Evolutionary conservation across 2,113 vertebrate species (phyloP).

Genomic region (Poeciliopsis occidentalis): DNA sequence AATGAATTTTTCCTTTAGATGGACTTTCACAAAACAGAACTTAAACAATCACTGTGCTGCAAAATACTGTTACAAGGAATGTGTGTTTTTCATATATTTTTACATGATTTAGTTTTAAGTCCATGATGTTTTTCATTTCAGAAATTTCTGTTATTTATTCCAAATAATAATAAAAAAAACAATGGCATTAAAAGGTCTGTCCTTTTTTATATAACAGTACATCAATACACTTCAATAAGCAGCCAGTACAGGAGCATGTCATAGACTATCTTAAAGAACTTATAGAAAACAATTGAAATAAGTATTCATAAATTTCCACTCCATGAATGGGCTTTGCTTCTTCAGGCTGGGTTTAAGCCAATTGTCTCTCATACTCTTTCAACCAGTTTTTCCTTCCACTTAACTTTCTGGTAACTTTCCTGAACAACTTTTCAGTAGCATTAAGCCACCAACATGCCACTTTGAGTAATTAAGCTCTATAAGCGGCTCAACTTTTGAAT

Average conservation of each 20-base stretch:
- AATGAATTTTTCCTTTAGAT: slow-evolving; percentile 20
- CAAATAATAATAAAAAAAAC: slow-evolving; percentile 31
- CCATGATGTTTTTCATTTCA: slow-evolving; percentile 14
- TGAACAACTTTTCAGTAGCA: too few relatives aligned
- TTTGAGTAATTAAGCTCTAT: neutral
- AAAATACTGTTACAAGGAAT: neutral
- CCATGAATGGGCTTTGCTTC: neutral
- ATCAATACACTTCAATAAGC: neutral
- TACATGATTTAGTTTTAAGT: slow-evolving; percentile 20
- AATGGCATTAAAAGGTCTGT: neutral
- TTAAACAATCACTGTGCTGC: slow-evolving; percentile 21
- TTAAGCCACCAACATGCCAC: too few relatives aligned
- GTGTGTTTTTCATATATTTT: slow-evolving; percentile 32
- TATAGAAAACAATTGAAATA: neutral
- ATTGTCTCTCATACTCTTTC: neutral
- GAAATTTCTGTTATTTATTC: slow-evolving; percentile 42
- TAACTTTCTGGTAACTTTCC: neutral
- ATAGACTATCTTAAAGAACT: neutral
- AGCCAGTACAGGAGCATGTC: neutral
- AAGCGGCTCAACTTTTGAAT: neutral
- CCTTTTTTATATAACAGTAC: neutral
- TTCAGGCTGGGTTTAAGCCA: too few relatives aligned
- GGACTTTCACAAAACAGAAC: neutral
- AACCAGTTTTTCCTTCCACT: neutral
- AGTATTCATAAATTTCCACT: neutral